Percentiles rank a stretch among this genome's conserved stretches.
Conservation (phyloP, 2,797 vertebrate species). For the Hafferia zeledoni region DNA sequence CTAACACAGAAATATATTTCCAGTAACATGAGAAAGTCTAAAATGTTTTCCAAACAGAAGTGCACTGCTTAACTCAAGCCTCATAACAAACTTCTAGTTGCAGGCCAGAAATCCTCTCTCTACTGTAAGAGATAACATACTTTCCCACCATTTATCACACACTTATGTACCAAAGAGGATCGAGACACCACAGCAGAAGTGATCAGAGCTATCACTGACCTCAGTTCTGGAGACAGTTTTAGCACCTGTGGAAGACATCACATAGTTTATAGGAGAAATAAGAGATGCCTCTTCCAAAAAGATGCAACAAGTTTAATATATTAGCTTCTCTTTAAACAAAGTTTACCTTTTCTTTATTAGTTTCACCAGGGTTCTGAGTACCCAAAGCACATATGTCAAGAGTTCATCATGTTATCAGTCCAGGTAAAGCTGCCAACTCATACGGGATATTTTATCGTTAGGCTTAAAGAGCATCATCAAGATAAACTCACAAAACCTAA, state of each 20-base stretch:
- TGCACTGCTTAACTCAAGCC: neutral
- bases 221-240: neutral
- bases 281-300: neutral
- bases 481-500: neutral
- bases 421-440: neutral
- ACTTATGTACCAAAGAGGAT: neutral
- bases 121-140: neutral
- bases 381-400: neutral
- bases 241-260: neutral
- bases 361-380: neutral
- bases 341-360: neutral
- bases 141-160: neutral
- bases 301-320: neutral
- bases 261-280: neutral
- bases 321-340: neutral
- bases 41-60: constrained; percentile 33
- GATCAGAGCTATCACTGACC: neutral
- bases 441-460: neutral
- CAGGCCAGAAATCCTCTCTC: neutral
- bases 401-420: neutral
- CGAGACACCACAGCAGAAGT: rapidly evolving
- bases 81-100: neutral
- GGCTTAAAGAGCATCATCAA: neutral
- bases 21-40: constrained; percentile 15
- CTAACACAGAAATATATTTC: constrained; percentile 12